Evolutionary conservation across 2,888 invertebrate genomes (phyloP), one percentile per base, ranked within the genome.

Genomic region (Eudasyphora cyanicolor): DNA sequence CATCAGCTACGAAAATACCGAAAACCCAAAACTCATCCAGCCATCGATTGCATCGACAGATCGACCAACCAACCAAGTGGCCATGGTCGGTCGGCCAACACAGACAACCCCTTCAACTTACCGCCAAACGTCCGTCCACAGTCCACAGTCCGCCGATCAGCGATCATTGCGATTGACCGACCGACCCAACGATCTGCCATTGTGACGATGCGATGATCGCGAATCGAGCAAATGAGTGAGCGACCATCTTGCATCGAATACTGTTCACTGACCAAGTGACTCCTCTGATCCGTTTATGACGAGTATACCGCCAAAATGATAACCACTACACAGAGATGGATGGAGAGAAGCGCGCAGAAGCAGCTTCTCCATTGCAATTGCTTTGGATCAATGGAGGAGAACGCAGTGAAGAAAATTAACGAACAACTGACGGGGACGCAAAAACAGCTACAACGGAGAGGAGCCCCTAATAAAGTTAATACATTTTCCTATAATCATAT

Each of bases 401-500:
- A 35, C 5, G 6, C 5, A 10, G 6, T 10, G 35, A 35, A 35
- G 45, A 45, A 45, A 45, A 60, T 27, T 27, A 38, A 54, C 32
- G 17, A 60, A 74, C 60, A 81, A 60, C 24, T n/a, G 62, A 77
- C 42, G n/a, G n/a, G n/a, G n/a, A n/a, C n/a, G n/a, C n/a, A 81
- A 76, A 81, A 81, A 76, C 82, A 87, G 86, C 87, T 88, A 88
- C 88, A 88, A 88, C 89, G 87, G 32, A 76, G 19, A 29, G 60
- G 78, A 62, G 69, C 67, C 45, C 71, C 76, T 80, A 80, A 84
- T 81, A 84, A 82, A 81, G 62, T 77, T 76, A 54, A 78, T 54
- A 67, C 57, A 21, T 70, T 71, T 77, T 79, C 64, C 64, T 64
- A 64, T 64, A 64, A 64, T 64, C 64, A 64, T 64, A 64, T 64